Percentiles rank a stretch among this genome's conserved stretches.
These are phyloP conservation scores for Leptinotarsa tumamoca DNA, from an alignment of 2,888 invertebrate genomes.

Conservation along the genomic window DNA sequence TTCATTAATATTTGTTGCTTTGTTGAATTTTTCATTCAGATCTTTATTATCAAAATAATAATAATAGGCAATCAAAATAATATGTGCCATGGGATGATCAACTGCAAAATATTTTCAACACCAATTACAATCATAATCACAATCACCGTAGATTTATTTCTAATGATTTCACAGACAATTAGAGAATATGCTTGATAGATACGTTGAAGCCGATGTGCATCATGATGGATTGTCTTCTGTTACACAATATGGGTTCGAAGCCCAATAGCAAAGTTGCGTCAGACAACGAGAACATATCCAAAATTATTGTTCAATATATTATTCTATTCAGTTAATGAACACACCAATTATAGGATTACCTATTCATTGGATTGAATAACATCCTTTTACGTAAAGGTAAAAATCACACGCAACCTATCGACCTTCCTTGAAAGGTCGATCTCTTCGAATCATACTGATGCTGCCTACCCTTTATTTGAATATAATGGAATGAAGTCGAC, in stretches of 20 bases:
- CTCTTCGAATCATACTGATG: conserved; percentile 18
- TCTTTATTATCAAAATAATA: too few species aligned
- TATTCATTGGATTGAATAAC: conserved; percentile 18
- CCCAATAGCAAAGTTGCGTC: not conserved
- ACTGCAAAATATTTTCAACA: too few species aligned
- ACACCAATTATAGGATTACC: not conserved
- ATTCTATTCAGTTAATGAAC: not conserved
- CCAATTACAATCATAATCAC: not conserved
- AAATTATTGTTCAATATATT: conserved; percentile 13
- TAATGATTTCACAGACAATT: not conserved
- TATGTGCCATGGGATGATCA: too few species aligned
- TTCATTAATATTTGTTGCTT: too few species aligned
- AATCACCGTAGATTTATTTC: not conserved
- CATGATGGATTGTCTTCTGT: not conserved
- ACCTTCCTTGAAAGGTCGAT: conserved; percentile 31
- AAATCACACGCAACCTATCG: conserved; percentile 22
- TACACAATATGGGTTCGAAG: not conserved
- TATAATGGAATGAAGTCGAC: not conserved
- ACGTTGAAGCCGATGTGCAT: not conserved
- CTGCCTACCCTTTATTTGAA: conserved; percentile 4
- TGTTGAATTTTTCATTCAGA: too few species aligned
- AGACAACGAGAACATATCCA: conserved; percentile 4
- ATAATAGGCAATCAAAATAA: too few species aligned
- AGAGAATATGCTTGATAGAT: not conserved
- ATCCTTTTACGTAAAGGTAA: conserved; percentile 17